These are phyloP conservation scores for Hypomesus transpacificus DNA, from an alignment of 2,113 vertebrate genomes.

Conservation along the genomic window DNA sequence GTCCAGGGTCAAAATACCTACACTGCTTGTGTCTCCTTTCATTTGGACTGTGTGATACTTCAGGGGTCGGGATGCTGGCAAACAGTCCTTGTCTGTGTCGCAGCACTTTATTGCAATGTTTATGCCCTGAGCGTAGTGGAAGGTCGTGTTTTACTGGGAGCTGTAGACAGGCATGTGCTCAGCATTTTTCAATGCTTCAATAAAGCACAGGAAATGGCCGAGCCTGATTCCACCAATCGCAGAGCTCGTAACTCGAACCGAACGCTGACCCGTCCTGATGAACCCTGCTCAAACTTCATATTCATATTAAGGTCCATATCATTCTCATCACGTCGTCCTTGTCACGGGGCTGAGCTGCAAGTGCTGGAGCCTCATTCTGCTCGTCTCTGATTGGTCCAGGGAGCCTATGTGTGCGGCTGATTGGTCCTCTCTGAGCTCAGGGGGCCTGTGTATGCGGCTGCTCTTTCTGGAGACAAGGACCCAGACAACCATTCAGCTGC, in stretches of 20 bases:
- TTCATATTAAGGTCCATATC: too few species aligned
- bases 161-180: conserved; percentile 28
- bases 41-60: conserved; percentile 16
- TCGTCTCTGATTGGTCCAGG: neutral
- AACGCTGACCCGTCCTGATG: neutral
- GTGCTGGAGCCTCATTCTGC: too few species aligned
- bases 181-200: conserved; percentile 14
- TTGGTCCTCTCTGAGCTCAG: conserved; percentile 31
- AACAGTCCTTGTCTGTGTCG: conserved; percentile 19
- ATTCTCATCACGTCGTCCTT: too few species aligned
- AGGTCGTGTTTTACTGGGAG: conserved; percentile 44
- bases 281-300: too few species aligned
- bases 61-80: conserved; percentile 31
- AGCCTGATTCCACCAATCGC: neutral
- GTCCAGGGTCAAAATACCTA: conserved; percentile 1
- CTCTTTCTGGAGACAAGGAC: conserved; percentile 48
- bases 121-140: conserved; percentile 22
- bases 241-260: neutral
- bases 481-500: conserved; percentile 53
- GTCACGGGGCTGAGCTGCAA: too few species aligned
- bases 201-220: conserved; percentile 28
- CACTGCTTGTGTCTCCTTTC: conserved; percentile 16
- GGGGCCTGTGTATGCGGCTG: conserved; percentile 32
- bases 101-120: conserved; percentile 48
- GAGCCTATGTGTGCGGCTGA: conserved; percentile 33